These are phyloP conservation scores for Mesorhabditis belari DNA, from an alignment of 2,888 invertebrate genomes.

Conservation along the genomic window DNA sequence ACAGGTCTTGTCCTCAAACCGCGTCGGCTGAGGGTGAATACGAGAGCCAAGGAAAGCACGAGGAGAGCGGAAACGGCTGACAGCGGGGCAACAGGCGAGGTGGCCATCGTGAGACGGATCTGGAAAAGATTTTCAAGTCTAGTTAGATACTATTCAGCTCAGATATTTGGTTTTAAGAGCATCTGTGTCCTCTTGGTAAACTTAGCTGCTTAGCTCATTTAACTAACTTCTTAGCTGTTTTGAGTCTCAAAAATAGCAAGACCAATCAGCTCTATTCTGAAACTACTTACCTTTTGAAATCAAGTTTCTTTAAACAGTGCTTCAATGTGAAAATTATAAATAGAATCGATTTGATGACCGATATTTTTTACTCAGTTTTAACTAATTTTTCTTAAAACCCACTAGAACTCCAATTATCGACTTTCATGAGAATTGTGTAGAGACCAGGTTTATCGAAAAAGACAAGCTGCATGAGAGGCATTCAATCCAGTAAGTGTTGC, in stretches of 20 bases:
- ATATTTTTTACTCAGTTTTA: too few species aligned
- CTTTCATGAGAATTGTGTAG: slow-evolving; percentile 34
- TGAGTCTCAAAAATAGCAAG: too few species aligned
- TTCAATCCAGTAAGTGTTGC: slow-evolving; percentile 38
- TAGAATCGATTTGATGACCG: too few species aligned
- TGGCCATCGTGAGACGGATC: background rate
- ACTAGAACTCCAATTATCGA: slow-evolving; percentile 17
- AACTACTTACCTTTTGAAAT: too few species aligned
- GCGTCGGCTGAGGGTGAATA: background rate
- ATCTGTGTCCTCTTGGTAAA: too few species aligned
- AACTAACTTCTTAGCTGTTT: too few species aligned
- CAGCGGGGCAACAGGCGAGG: background rate
- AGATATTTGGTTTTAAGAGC: too few species aligned
- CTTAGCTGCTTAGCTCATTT: too few species aligned
- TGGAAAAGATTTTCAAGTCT: background rate
- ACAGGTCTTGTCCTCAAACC: slow-evolving; percentile 1
- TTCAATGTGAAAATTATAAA: too few species aligned
- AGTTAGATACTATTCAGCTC: background rate
- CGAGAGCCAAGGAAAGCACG: background rate
- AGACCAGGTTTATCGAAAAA: slow-evolving; percentile 33
- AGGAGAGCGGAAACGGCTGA: background rate
- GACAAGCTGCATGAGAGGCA: slow-evolving; percentile 43
- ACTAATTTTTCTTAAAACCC: background rate
- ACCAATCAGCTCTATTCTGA: too few species aligned
- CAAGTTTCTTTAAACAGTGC: too few species aligned